phyloP scores from a whole-genome alignment of 2,113 vertebrate species.

The Brienomyrus brachyistius region DNA sequence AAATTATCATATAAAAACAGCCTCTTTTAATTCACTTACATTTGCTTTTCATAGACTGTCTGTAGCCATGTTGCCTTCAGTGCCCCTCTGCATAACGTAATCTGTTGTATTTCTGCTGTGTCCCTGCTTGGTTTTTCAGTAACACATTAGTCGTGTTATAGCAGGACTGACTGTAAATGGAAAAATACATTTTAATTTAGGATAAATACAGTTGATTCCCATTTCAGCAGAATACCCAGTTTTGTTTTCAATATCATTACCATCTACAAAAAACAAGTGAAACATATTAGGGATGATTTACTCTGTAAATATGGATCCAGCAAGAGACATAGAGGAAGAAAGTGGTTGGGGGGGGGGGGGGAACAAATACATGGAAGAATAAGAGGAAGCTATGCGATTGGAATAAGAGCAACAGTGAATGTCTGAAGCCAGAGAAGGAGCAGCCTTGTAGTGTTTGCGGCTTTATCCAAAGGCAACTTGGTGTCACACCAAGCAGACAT shows the following conservation, averaged over 20 bases:
- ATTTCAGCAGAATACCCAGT: background rate
- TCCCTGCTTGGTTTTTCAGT: background rate
- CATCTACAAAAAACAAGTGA: no score
- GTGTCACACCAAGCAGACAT: no score
- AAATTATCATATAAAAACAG: background rate
- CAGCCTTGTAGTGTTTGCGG: no score
- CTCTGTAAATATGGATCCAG: background rate
- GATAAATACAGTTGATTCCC: background rate
- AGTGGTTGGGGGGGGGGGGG: no score
- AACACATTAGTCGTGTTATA: background rate
- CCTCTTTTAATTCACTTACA: background rate
- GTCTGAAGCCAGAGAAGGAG: no score
- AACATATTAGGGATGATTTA: background rate
- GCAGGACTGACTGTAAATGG: background rate
- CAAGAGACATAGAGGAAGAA: background rate
- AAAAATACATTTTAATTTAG: background rate
- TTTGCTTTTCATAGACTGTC: background rate
- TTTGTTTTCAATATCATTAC: background rate
- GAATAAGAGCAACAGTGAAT: no score
- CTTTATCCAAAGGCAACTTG: background rate
- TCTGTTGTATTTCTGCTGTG: background rate
- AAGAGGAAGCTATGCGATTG: no score
- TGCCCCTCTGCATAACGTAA: background rate
- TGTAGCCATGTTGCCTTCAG: background rate
- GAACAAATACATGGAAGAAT: no score